Conservation (phyloP, 2,113 vertebrate genomes). For the Tenebrosternarchus preto region DNA sequence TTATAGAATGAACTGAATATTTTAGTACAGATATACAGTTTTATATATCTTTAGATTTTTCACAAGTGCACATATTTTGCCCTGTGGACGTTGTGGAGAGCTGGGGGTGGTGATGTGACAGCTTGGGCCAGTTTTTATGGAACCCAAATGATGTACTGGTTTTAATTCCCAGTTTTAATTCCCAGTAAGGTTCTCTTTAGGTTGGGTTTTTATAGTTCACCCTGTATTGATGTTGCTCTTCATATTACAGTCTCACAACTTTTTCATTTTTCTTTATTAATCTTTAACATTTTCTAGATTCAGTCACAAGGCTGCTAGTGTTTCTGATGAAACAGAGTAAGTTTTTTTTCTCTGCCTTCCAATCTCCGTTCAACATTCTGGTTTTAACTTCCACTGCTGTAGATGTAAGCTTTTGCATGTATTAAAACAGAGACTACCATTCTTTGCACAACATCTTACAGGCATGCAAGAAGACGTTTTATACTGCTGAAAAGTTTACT, state of each 20-base stretch:
- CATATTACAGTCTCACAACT: not conserved
- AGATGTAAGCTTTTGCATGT: slow-evolving; percentile 43
- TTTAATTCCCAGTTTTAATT: too few species aligned
- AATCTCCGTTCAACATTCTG: not conserved
- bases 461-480: slow-evolving; percentile 30
- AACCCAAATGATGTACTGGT: too few species aligned
- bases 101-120: too few species aligned
- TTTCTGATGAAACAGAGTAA: slow-evolving; percentile 97
- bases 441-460: not conserved
- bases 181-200: not conserved
- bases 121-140: too few species aligned
- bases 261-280: slow-evolving; percentile 49
- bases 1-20: too few species aligned
- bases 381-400: not conserved
- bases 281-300: slow-evolving; percentile 85
- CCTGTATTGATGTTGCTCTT: not conserved
- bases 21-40: too few species aligned
- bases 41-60: not conserved
- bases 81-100: not conserved
- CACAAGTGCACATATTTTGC: not conserved
- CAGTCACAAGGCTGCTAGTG: slow-evolving; percentile 86
- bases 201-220: not conserved
- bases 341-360: slow-evolving; percentile 63
- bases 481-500: not conserved
- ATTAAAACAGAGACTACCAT: not conserved